A percentile compares a stretch with the other conserved stretches of the same genome.
Conservation (phyloP, 2,888 invertebrate genomes). For the Ectemnius lituratus region DNA sequence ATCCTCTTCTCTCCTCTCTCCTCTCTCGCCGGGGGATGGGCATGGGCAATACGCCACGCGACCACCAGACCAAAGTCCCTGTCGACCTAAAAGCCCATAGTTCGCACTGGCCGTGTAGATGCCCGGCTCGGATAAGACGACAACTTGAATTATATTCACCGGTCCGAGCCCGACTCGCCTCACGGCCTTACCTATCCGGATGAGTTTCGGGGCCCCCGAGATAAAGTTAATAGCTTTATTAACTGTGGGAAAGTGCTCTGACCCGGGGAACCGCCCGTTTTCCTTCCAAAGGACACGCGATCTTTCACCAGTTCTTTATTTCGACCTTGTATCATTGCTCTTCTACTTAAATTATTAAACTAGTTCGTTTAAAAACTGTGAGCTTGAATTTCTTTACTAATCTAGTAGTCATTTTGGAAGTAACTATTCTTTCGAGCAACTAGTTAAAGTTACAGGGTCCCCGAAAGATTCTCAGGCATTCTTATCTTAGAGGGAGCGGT, state of each 20-base stretch:
- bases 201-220: constrained; percentile 62
- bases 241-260: constrained; percentile 71
- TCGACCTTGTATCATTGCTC: background rate
- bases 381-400: no score
- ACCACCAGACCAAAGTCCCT: constrained; percentile 67
- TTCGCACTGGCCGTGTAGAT: constrained; percentile 66
- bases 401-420: no score
- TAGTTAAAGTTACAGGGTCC: no score
- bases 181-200: constrained; percentile 61
- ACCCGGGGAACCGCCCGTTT: constrained; percentile 30
- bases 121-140: constrained; percentile 68
- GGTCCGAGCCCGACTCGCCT: constrained; percentile 39
- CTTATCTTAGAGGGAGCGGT: constrained; percentile 26
- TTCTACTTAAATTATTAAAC: no score
- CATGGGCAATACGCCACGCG: constrained; percentile 73
- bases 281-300: constrained; percentile 7
- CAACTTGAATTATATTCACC: constrained; percentile 74
- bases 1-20: background rate
- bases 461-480: constrained; percentile 8
- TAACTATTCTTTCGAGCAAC: no score
- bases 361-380: no score
- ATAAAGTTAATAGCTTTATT: constrained; percentile 77
- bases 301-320: background rate
- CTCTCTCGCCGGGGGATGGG: constrained; percentile 17
- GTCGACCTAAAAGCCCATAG: constrained; percentile 70